These are phyloP conservation scores for Dysdera silvatica DNA, from an alignment of 1,140 invertebrate genomes.

Conservation along the genomic window DNA sequence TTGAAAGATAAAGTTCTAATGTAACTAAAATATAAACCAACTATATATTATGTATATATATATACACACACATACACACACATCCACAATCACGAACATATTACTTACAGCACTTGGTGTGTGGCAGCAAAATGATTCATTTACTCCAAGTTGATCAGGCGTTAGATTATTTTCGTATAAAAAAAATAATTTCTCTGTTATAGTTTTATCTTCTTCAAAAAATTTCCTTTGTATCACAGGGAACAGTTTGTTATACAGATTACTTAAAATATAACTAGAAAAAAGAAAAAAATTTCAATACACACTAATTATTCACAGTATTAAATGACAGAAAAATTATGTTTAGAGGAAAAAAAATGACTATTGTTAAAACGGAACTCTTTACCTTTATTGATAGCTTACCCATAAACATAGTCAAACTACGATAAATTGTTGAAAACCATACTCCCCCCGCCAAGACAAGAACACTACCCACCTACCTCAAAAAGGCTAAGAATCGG, in stretches of 20 bases:
- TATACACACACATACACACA: not conserved
- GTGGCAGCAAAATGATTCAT: conserved; percentile 27
- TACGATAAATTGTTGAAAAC: no score
- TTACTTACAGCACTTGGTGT: conserved; percentile 30
- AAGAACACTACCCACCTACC: no score
- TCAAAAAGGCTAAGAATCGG: no score
- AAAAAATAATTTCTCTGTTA: conserved; percentile 10
- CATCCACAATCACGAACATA: not conserved
- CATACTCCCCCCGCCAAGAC: no score
- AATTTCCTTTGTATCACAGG: conserved; percentile 26
- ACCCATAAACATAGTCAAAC: no score
- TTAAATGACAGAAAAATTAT: no score
- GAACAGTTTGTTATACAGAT: conserved; percentile 30
- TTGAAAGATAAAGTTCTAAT: not conserved
- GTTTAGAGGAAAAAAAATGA: no score
- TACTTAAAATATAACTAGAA: conserved; percentile 28
- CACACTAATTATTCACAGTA: not conserved
- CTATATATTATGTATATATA: no score
- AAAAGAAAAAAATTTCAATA: not conserved
- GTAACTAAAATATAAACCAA: no score
- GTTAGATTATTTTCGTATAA: conserved; percentile 17
- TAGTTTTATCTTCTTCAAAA: conserved; percentile 14
- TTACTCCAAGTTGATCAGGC: conserved; percentile 29
- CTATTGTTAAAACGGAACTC: no score
- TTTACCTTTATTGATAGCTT: no score